A percentile compares a stretch with the other conserved stretches of the same genome.
These are phyloP conservation scores for Geodia barretti DNA, from an alignment of 37 sponge, comb jelly and placozoan species.

Conservation along the genomic window DNA sequence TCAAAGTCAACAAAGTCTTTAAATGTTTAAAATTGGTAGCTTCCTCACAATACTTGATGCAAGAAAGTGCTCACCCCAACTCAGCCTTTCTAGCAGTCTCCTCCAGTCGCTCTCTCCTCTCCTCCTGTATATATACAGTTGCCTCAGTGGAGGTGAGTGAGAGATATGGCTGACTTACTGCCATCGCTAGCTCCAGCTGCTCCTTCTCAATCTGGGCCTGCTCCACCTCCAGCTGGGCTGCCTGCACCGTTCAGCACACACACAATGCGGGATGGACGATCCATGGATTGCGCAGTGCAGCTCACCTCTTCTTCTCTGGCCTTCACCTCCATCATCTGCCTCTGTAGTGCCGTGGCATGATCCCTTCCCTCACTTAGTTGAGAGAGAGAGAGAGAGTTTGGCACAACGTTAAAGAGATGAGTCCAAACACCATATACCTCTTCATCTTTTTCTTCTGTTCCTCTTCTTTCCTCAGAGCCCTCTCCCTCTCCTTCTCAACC, in stretches of 20 bases:
- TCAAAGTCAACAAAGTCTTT: no score
- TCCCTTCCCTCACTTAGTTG: constrained; percentile 57
- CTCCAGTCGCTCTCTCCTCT: constrained; percentile 64
- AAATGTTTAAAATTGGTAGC: no score
- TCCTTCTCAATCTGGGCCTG: constrained; percentile 58
- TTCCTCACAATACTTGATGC: no score
- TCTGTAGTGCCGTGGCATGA: constrained; percentile 32
- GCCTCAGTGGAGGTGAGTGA: background rate
- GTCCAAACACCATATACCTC: constrained; percentile 17
- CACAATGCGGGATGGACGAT: background rate
- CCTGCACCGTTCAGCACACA: constrained; percentile 19
- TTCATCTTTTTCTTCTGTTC: constrained; percentile 39
- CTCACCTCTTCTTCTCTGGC: constrained; percentile 72
- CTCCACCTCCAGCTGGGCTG: constrained; percentile 63
- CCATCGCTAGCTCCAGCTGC: constrained; percentile 69
- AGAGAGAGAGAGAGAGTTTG: background rate
- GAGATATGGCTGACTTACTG: constrained; percentile 43
- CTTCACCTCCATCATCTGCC: constrained; percentile 79
- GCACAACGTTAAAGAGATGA: background rate
- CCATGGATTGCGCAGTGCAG: background rate
- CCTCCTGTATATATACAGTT: constrained; percentile 46
- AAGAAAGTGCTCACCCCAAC: constrained; percentile 78
- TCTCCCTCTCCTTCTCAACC: constrained; percentile 63
- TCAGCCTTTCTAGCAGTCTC: constrained; percentile 51
- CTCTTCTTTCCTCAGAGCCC: constrained; percentile 56